Evolutionary conservation across 2,888 invertebrate species (phyloP).

Genomic region (Orchesella flavescens): DNA sequence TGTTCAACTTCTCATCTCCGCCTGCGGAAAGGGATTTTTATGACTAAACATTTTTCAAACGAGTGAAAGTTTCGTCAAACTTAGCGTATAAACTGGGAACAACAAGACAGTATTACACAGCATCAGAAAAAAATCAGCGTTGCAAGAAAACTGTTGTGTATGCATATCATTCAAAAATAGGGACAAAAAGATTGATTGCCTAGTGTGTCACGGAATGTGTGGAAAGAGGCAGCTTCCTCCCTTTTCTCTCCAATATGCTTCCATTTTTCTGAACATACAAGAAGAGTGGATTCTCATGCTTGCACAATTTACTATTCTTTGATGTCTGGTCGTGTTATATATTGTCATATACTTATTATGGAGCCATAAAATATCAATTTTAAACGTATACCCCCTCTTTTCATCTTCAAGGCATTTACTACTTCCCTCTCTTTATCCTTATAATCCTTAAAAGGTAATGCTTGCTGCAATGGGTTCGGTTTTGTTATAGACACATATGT

Average conservation of each 20-base stretch:
- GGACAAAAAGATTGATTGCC: not conserved
- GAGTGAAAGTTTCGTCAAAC: no score
- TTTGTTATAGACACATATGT: no score
- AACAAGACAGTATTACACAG: not conserved
- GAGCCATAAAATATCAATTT: slow-evolving; percentile 1
- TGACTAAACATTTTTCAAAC: not conserved
- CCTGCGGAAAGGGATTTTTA: not conserved
- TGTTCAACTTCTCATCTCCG: no score
- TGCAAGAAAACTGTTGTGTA: not conserved
- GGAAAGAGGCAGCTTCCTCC: not conserved
- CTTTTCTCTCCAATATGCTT: not conserved
- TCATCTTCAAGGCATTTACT: not conserved
- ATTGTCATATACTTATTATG: not conserved
- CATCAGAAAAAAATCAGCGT: not conserved
- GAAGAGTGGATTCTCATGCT: not conserved
- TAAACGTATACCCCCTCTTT: not conserved
- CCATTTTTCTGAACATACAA: not conserved
- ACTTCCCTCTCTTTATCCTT: no score
- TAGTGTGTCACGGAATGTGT: not conserved
- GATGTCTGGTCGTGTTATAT: not conserved
- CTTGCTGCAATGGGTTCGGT: no score
- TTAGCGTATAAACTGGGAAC: not conserved
- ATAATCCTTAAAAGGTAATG: no score
- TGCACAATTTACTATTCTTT: not conserved
- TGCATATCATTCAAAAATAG: not conserved